These are phyloP conservation scores for Acanthopleura granulata DNA, from an alignment of 2,888 invertebrate species.

Conservation along the genomic window DNA sequence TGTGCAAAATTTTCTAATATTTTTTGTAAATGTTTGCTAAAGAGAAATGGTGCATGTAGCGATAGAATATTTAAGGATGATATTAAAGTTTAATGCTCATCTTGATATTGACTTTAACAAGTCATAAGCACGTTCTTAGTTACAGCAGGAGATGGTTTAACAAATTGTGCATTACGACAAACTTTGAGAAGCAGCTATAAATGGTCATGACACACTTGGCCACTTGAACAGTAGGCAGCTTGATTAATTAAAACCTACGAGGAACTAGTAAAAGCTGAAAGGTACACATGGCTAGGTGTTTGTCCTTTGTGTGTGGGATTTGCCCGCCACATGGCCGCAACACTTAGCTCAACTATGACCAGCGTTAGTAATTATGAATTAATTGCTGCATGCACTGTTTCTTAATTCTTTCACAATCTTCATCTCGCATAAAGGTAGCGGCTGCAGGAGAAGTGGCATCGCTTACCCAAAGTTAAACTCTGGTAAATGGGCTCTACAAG, in stretches of 20 bases:
- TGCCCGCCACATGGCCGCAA: not conserved
- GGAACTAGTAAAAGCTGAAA: constrained; percentile 1
- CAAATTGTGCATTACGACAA: too few relatives aligned
- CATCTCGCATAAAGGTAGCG: constrained; percentile 12
- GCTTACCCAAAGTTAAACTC: not conserved
- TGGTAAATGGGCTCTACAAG: not conserved
- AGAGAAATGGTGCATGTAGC: too few relatives aligned
- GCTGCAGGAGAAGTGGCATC: not conserved
- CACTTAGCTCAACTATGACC: constrained; percentile 6
- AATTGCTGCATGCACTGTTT: not conserved
- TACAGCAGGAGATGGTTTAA: too few relatives aligned
- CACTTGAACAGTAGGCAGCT: not conserved
- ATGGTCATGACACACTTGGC: not conserved
- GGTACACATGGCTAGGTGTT: constrained; percentile 17
- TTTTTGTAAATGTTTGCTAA: too few relatives aligned
- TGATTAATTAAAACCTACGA: not conserved
- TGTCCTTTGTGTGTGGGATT: not conserved
- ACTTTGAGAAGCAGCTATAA: too few relatives aligned
- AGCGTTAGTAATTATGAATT: constrained; percentile 6
- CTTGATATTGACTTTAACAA: too few relatives aligned
- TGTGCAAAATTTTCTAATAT: too few relatives aligned
- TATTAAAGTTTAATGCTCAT: too few relatives aligned
- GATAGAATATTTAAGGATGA: too few relatives aligned
- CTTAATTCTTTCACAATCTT: constrained; percentile 8
- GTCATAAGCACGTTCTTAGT: too few relatives aligned